phyloP scores from a whole-genome alignment of 2,113 vertebrate genomes.

The Nicator chloris region DNA sequence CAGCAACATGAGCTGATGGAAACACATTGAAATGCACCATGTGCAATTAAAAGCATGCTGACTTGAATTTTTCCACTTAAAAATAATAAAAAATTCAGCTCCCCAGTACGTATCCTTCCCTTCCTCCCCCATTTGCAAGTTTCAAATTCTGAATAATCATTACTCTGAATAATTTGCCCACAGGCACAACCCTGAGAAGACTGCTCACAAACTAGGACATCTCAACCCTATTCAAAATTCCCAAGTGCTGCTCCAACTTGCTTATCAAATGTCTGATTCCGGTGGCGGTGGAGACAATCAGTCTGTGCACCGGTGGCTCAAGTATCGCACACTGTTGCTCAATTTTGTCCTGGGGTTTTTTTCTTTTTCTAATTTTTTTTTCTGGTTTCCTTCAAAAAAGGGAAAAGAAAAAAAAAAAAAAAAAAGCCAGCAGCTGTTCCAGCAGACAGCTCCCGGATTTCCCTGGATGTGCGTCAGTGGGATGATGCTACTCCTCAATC shows the following conservation, averaged over 20 bases:
- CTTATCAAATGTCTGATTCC: slow-evolving; percentile 33
- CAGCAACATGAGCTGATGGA: neutral
- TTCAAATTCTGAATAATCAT: neutral
- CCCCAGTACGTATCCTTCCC: neutral
- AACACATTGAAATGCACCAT: neutral
- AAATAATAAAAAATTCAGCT: neutral
- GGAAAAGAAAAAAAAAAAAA: neutral
- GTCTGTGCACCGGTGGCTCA: neutral
- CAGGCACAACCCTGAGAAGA: neutral
- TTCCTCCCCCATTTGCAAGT: neutral
- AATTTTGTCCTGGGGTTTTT: neutral
- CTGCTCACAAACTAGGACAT: neutral
- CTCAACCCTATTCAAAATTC: neutral
- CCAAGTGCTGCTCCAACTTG: neutral
- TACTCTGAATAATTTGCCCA: neutral
- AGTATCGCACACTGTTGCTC: neutral
- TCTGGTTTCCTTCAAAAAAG: neutral
- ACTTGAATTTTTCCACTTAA: neutral
- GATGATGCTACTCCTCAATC: slow-evolving; percentile 37
- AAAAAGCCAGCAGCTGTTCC: slow-evolving; percentile 32
- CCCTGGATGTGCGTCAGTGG: slow-evolving; percentile 46
- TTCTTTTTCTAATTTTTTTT: neutral
- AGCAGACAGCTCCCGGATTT: slow-evolving; percentile 60
- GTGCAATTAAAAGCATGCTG: neutral
- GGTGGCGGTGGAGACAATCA: neutral